Conservation (phyloP, 2,888 invertebrate species). For the Brenthis daphne region DNA sequence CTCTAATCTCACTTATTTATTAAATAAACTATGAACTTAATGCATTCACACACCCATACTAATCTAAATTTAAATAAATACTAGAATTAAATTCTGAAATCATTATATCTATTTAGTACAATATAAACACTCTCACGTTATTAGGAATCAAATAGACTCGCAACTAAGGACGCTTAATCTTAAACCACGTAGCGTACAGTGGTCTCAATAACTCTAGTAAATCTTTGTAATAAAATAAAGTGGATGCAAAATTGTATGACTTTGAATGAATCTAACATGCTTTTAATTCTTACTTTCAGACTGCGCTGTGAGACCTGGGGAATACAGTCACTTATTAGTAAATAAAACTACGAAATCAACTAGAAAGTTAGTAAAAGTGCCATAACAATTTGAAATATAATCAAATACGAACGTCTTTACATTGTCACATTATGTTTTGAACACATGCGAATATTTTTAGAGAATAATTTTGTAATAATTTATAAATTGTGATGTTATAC, state of each 20-base stretch:
- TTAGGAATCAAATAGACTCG: conserved; percentile 8
- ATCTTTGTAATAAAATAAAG: conserved; percentile 25
- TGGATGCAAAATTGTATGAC: conserved; percentile 25
- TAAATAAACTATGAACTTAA: too few species aligned
- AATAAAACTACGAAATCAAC: conserved; percentile 24
- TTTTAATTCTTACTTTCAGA: conserved; percentile 76
- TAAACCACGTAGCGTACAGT: conserved; percentile 12
- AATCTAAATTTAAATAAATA: background rate
- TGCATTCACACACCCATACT: too few species aligned
- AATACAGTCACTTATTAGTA: conserved; percentile 73
- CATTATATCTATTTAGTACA: too few species aligned
- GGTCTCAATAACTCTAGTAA: conserved; percentile 12
- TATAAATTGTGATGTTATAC: background rate
- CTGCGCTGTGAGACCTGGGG: conserved; percentile 79
- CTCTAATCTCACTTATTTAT: too few species aligned
- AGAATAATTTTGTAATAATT: background rate
- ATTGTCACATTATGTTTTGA: background rate
- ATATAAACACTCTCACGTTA: background rate
- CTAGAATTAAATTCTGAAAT: background rate
- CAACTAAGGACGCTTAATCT: conserved; percentile 18
- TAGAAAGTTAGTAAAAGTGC: conserved; percentile 13
- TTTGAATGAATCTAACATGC: conserved; percentile 60
- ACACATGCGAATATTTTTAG: background rate
- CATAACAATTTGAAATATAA: conserved; percentile 2
- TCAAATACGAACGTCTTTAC: background rate